phyloP scores from a whole-genome alignment of 1,140 invertebrate genomes.

The Daktulosphaira vitifoliae region DNA sequence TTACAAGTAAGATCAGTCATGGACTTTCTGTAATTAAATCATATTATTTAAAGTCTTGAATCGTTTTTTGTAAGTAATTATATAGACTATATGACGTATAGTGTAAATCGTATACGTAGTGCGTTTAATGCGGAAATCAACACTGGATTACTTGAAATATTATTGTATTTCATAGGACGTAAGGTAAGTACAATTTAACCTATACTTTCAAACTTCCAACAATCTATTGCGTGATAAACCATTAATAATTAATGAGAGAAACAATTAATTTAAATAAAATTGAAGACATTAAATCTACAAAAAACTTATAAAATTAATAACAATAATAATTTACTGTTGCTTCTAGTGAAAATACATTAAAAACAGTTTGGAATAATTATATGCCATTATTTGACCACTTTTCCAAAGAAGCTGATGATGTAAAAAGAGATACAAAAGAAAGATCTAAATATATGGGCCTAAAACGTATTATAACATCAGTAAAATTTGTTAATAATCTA shows the following conservation, averaged over 20 bases:
- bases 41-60: too few relatives aligned
- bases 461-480: background rate
- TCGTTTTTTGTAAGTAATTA: too few relatives aligned
- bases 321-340: background rate
- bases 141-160: too few relatives aligned
- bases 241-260: background rate
- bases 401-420: background rate
- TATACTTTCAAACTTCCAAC: too few relatives aligned
- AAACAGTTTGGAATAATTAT: slow-evolving; percentile 15
- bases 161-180: too few relatives aligned
- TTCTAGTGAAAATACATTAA: background rate
- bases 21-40: too few relatives aligned
- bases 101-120: too few relatives aligned
- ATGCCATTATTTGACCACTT: background rate
- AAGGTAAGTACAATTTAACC: too few relatives aligned
- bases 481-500: background rate
- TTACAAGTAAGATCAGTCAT: too few relatives aligned
- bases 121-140: too few relatives aligned
- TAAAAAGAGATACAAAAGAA: background rate
- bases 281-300: background rate
- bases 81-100: too few relatives aligned
- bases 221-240: too few relatives aligned
- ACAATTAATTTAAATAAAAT: background rate
- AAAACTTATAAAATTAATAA: background rate
- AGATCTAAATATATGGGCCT: background rate